Base-by-base conservation (phyloP, 92 coral and sea anemone species). In the Paragorgia papillata region DNA sequence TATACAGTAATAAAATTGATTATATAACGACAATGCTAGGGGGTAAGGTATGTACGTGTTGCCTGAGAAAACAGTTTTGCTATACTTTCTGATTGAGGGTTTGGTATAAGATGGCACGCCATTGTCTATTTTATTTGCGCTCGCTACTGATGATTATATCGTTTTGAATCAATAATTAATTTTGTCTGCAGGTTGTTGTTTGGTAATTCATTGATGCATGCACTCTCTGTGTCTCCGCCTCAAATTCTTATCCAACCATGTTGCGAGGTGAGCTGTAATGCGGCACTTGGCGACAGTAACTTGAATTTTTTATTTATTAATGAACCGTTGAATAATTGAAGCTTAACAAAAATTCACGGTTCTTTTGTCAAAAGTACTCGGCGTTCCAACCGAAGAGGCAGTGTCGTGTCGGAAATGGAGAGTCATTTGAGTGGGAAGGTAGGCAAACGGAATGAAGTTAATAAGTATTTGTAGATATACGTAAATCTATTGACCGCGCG, bases 171-270 rank as follows among this genome's bases (percentile, higher is more conserved):
- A 71, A 71, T 71, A 30, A 71, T 71, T 71, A 51, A 71, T 71
- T 71, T 71, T 71, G 51, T 54, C 50, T 19, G 64, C 78, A 71
- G 78, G 78, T 71, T 71, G 78, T 71, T 71, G 57, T 71, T 35
- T 49, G 78, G 78, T 51, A 71, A 71, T 71, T 71, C 78, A 71
- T 71, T 54, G 78, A 71, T 71, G 78, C 78, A 71, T 71, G 27
- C 24, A 7, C 46, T 1, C 50, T 6, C 24, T 2, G 46, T 43
- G 28, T 34, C 29, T n/a, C 51, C 30, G 15, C 27, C 46, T 18
- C 4, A 1, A 0, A 5, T 17, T 14, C 22, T 34, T 48, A 48
- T 34, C 75, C 75, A 68, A 68, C 75, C 75, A 68, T 33, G 29
- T 26, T 35, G 1, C 71, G 54, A 64, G 71, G 1, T 64, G 21